A percentile compares a stretch with the other conserved stretches of the same genome.
Conservation (phyloP, 1,140 invertebrate species). For the Euschistus heros region DNA sequence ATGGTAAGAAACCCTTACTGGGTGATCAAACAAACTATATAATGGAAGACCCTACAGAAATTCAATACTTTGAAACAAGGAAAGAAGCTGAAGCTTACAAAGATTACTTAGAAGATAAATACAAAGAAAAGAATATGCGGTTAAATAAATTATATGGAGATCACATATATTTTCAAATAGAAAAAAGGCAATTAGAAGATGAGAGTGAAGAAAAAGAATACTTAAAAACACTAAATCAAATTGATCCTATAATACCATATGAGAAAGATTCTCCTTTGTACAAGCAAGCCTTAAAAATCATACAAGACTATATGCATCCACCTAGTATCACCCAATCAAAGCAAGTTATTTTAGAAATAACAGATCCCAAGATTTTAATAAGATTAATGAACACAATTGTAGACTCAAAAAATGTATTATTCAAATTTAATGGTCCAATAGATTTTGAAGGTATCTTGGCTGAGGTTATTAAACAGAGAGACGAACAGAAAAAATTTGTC, state of each 20-base stretch:
- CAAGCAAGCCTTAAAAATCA: background rate
- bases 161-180: background rate
- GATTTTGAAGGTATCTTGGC: no score
- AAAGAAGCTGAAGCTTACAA: background rate
- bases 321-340: no score
- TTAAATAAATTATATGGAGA: background rate
- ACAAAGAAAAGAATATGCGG: background rate
- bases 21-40: background rate
- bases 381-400: no score
- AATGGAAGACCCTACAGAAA: background rate
- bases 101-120: background rate
- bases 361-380: no score
- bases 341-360: no score
- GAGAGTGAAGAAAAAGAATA: background rate
- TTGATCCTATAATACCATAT: background rate
- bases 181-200: background rate
- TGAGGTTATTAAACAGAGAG: no score
- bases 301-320: background rate
- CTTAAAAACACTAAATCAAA: background rate
- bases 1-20: no score
- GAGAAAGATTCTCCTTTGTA: background rate
- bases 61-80: background rate
- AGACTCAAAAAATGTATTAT: no score
- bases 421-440: no score
- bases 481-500: no score